phyloP scores from a whole-genome alignment of 2,797 vertebrate genomes.

The Acrocephalus scirpaceus region DNA sequence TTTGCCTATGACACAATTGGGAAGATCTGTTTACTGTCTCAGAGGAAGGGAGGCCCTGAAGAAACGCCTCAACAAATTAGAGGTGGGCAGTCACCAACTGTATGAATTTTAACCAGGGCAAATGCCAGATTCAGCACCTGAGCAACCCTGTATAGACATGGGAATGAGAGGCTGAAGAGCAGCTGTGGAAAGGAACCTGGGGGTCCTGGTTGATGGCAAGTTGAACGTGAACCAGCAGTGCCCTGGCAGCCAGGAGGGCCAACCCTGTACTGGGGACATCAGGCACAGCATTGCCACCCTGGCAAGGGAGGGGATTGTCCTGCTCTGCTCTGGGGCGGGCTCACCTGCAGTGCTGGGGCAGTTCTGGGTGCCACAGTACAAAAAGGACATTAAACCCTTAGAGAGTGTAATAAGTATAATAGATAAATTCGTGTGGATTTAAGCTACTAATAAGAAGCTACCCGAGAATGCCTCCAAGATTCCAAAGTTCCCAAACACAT shows the following conservation, averaged over 20 bases:
- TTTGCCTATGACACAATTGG: not conserved
- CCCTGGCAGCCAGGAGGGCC: not conserved
- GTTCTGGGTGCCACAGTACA: rapidly evolving
- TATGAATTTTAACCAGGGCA: not conserved
- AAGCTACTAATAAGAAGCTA: no score
- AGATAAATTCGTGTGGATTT: no score
- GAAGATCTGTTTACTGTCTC: not conserved
- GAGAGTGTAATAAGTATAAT: no score
- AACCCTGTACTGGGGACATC: rapidly evolving
- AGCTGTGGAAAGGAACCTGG: not conserved
- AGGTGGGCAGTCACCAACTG: not conserved
- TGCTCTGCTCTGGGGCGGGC: rapidly evolving
- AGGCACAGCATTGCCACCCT: rapidly evolving
- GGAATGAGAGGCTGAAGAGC: not conserved
- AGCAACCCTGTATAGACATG: not conserved
- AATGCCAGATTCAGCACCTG: not conserved
- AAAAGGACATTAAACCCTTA: rapidly evolving
- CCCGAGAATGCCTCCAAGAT: no score
- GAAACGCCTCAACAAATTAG: not conserved
- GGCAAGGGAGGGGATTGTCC: not conserved
- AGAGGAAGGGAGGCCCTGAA: not conserved
- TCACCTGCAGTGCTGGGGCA: not conserved
- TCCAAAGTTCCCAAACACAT: no score
- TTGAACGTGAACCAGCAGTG: not conserved
- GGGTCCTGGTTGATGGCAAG: not conserved